phyloP scores from a whole-genome alignment of 1,140 invertebrate genomes.

The Rhopalosiphum maidis region DNA sequence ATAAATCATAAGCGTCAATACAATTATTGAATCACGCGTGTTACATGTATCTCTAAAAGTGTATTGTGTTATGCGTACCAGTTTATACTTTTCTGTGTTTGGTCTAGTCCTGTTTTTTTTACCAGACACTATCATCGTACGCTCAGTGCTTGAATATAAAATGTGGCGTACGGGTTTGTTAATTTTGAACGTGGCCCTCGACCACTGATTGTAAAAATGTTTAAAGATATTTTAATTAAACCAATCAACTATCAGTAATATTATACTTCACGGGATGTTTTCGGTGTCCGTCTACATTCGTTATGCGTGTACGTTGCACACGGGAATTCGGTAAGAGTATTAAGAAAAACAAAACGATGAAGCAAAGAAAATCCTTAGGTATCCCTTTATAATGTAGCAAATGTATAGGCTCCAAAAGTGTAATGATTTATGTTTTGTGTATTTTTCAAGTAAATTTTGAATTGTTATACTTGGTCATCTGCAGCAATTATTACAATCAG shows the following conservation, averaged over 20 bases:
- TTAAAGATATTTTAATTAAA: neutral
- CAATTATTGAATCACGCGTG: neutral
- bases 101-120: neutral
- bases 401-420: neutral
- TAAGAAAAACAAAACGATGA: too few relatives aligned
- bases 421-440: neutral
- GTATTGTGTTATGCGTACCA: neutral
- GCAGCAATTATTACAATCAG: neutral
- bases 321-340: too few relatives aligned
- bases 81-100: neutral
- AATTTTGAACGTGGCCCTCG: too few relatives aligned
- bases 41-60: neutral
- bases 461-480: neutral
- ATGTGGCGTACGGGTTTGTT: too few relatives aligned
- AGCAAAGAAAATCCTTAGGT: too few relatives aligned
- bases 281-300: too few relatives aligned
- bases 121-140: neutral
- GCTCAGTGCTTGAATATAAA: too few relatives aligned
- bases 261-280: too few relatives aligned
- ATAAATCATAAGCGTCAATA: neutral
- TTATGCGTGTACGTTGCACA: too few relatives aligned
- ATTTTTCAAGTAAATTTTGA: neutral
- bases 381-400: too few relatives aligned
- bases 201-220: too few relatives aligned
- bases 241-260: neutral